Percentiles rank a stretch among this genome's conserved stretches.
phyloP scores from a whole-genome alignment of 2,113 vertebrate species.

The Corythaixoides concolor region DNA sequence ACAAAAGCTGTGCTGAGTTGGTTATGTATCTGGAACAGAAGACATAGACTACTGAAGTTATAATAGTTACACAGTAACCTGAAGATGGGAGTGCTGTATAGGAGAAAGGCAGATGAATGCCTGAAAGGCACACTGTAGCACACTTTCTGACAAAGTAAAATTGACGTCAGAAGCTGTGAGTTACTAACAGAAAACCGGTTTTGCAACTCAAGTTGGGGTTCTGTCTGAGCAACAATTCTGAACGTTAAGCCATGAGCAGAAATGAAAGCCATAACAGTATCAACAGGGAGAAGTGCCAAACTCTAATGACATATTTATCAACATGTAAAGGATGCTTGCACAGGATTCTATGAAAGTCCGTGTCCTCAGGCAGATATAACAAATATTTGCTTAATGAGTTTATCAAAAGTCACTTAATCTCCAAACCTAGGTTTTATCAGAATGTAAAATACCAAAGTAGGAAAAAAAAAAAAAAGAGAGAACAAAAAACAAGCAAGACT shows the following conservation, averaged over 20 bases:
- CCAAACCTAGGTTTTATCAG: background rate
- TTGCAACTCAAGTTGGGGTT: background rate
- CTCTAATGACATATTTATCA: background rate
- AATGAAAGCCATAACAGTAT: background rate
- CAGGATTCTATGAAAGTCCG: background rate
- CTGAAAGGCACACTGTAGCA: background rate
- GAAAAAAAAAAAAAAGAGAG: background rate
- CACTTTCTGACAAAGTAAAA: background rate
- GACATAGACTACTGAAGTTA: background rate
- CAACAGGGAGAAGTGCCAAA: background rate
- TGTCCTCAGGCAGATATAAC: background rate
- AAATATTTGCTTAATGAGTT: background rate
- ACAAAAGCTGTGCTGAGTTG: background rate
- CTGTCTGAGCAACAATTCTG: background rate
- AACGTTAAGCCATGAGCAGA: background rate
- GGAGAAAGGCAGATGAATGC: background rate
- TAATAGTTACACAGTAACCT: background rate
- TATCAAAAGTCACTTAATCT: background rate
- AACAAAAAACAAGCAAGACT: background rate
- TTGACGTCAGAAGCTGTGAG: background rate
- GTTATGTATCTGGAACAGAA: background rate
- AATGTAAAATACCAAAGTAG: background rate
- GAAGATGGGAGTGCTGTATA: background rate
- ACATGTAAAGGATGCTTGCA: background rate
- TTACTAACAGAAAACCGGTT: background rate